Evolutionary conservation across 2,797 vertebrate species (phyloP).

Genomic region (Sebastes diaconus): DNA sequence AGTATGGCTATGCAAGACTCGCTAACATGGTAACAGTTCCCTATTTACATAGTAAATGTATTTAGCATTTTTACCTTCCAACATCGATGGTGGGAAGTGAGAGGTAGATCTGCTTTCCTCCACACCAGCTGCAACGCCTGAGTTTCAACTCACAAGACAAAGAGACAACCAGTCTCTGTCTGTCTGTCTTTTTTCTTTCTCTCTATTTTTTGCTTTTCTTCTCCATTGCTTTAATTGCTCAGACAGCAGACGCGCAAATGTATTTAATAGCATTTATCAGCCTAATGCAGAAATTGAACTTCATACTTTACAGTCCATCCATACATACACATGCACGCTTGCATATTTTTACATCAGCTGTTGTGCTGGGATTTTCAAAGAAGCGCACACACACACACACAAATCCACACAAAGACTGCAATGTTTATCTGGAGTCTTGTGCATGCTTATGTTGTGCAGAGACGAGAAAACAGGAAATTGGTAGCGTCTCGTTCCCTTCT

Average conservation of each 20-base stretch:
- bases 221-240: neutral
- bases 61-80: neutral
- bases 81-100: too few species aligned
- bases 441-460: slow-evolving; percentile 25
- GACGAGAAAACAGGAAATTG: slow-evolving; percentile 54
- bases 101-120: neutral
- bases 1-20: too few species aligned
- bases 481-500: slow-evolving; percentile 49
- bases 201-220: neutral
- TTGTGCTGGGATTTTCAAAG: neutral
- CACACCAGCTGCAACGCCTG: slow-evolving; percentile 7
- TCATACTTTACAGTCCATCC: neutral
- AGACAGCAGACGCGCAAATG: neutral
- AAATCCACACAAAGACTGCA: neutral
- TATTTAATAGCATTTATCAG: neutral
- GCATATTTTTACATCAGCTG: neutral
- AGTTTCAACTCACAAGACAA: neutral
- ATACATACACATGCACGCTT: neutral
- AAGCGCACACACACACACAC: neutral
- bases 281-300: neutral
- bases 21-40: too few species aligned
- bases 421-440: slow-evolving; percentile 13
- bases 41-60: neutral
- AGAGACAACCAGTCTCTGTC: neutral
- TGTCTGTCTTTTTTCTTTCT: neutral